These are phyloP conservation scores for Drosophila setifemur DNA, from an alignment of 1,140 invertebrate species.

Conservation along the genomic window DNA sequence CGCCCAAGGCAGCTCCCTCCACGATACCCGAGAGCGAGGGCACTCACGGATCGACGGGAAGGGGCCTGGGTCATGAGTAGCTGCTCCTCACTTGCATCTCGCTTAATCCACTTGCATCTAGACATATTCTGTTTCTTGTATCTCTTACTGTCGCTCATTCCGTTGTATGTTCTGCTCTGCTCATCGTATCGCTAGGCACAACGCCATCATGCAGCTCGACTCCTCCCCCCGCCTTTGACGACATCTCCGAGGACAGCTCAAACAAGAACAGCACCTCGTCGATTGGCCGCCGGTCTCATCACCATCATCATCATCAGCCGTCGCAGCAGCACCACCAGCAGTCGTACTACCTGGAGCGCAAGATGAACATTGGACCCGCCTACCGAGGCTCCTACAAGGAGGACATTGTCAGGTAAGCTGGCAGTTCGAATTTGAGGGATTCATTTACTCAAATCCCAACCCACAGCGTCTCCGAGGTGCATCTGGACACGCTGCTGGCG, in stretches of 20 bases:
- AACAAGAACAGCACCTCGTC: constrained; percentile 82
- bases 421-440: too few species aligned
- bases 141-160: constrained; percentile 23
- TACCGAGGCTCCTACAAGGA: constrained; percentile 81
- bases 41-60: constrained; percentile 34
- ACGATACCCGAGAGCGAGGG: constrained; percentile 70
- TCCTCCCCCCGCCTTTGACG: constrained; percentile 93
- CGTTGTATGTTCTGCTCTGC: constrained; percentile 46
- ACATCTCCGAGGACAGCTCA: constrained; percentile 86
- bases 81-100: constrained; percentile 16
- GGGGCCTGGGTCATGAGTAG: constrained; percentile 26
- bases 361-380: constrained; percentile 82
- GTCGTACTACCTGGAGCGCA: constrained; percentile 81
- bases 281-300: constrained; percentile 82
- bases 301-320: constrained; percentile 76
- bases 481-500: constrained; percentile 80
- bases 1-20: constrained; percentile 58
- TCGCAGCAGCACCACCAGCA: constrained; percentile 81
- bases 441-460: too few species aligned
- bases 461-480: constrained; percentile 79
- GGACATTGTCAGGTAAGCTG: constrained; percentile 76
- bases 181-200: constrained; percentile 82
- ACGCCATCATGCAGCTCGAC: constrained; percentile 89
- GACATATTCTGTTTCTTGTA: background rate
- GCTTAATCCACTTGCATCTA: constrained; percentile 15